phyloP scores from a whole-genome alignment of 1,140 invertebrate genomes.

The Diorhabda carinulata region DNA sequence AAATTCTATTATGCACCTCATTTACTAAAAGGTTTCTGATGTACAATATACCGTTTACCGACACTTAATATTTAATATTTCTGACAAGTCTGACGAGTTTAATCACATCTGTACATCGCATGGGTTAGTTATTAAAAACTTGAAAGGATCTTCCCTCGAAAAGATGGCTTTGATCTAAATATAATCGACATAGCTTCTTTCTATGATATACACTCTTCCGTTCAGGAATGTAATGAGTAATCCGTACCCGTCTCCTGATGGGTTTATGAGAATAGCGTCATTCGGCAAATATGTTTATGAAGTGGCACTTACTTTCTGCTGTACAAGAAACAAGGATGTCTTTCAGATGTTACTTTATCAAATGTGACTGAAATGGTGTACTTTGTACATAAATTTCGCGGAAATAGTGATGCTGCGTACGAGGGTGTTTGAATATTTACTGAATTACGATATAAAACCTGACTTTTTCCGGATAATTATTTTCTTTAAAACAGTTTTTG shows the following conservation, averaged over 20 bases:
- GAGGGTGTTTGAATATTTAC: too few relatives aligned
- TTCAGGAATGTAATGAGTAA: not conserved
- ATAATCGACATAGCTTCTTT: slow-evolving; percentile 5
- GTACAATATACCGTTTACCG: slow-evolving; percentile 3
- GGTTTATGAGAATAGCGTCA: not conserved
- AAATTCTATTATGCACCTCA: slow-evolving; percentile 2
- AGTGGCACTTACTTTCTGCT: not conserved
- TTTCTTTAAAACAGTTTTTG: too few relatives aligned
- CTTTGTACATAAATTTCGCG: too few relatives aligned
- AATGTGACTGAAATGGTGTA: not conserved
- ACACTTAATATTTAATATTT: slow-evolving; percentile 11
- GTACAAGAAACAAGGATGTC: not conserved
- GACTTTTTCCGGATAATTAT: too few relatives aligned
- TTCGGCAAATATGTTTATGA: not conserved
- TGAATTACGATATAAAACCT: too few relatives aligned
- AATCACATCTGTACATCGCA: not conserved
- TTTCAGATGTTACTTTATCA: not conserved
- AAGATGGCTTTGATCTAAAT: slow-evolving; percentile 17
- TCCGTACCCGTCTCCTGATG: not conserved
- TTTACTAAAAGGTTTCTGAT: not conserved
- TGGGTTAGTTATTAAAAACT: slow-evolving; percentile 16
- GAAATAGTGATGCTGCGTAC: too few relatives aligned
- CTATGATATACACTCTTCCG: slow-evolving; percentile 5
- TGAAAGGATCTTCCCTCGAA: slow-evolving; percentile 8
- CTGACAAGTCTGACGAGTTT: not conserved